Evolutionary conservation across 2,113 vertebrate species (phyloP), one percentile per base, ranked within the genome.

Genomic region (Symphodus melops): DNA sequence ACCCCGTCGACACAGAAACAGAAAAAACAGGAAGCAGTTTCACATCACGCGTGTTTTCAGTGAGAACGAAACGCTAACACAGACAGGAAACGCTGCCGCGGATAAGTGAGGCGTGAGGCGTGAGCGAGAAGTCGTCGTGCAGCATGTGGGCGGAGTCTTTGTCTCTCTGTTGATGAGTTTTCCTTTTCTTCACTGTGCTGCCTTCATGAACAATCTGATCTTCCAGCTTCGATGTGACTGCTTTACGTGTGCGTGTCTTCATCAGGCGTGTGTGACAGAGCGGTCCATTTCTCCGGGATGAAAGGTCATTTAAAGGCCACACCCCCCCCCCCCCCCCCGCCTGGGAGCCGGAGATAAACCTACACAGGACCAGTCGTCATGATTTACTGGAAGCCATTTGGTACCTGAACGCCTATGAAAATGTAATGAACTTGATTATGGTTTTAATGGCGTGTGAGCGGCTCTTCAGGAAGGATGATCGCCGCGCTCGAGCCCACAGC

Each of bases 381-480:
- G 94, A 94, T 94, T 94, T 93, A 95, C 94, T 81, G 71, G 88
- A 80, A 88, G 84, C 85, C 83, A 90, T 94, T 94, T 90, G 88
- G 90, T 92, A 94, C 90, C 93, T 93, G 93, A 92, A 89, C 82
- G 87, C 93, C 92, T 92, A 92, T 94, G 92, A 94, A 92, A 91
- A 91, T 90, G 91, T 93, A 94, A 94, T 94, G 93, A 93, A 95
- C 83, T 92, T 92, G 94, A 93, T 94, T 95, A 94, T 92, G 89
- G 87, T 94, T 93, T 93, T 94, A 94, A 95, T 94, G 92, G 93
- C 93, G 92, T 94, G 93, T 93, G 92, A 91, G 92, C 77, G 86
- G 82, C 93, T 93, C 92, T 88, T 89, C 86, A 87, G 88, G 83
- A 90, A 91, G 81, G 86, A 91, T 92, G 93, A 91, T 81, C 82